Evolutionary conservation across 92 coral and sea anemone genomes (phyloP).

Genomic region (Epizoanthus scotinus): DNA sequence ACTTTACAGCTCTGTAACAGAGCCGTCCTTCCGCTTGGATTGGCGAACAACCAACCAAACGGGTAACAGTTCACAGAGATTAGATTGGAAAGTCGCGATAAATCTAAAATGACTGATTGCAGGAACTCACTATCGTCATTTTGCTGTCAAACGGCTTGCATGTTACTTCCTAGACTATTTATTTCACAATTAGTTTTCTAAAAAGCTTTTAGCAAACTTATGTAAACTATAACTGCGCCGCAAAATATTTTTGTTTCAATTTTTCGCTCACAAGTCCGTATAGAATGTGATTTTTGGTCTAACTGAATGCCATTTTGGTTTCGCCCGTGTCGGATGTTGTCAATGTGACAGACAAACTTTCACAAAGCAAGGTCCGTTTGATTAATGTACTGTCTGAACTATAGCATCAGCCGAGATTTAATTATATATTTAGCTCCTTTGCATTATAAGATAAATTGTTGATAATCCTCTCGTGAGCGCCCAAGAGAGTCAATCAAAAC

Average conservation of each 20-base stretch:
- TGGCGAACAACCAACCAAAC: slow-evolving; percentile 6
- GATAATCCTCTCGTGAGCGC: slow-evolving; percentile 8
- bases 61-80: slow-evolving; percentile 8
- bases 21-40: slow-evolving; percentile 15
- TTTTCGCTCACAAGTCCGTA: neutral
- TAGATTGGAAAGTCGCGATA: slow-evolving; percentile 34
- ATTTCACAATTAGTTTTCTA: slow-evolving; percentile 19
- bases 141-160: slow-evolving; percentile 34
- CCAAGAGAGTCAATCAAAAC: slow-evolving; percentile 7
- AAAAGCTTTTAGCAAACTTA: slow-evolving; percentile 2
- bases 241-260: neutral
- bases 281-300: too few relatives aligned
- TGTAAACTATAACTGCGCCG: neutral
- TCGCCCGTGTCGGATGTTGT: neutral
- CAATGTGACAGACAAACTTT: slow-evolving; percentile 7
- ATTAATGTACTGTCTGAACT: slow-evolving; percentile 37
- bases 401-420: slow-evolving; percentile 19
- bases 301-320: too few relatives aligned
- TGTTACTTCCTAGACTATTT: slow-evolving; percentile 14
- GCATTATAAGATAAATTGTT: slow-evolving; percentile 17
- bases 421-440: slow-evolving; percentile 42
- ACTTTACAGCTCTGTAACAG: slow-evolving; percentile 26
- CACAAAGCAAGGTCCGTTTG: neutral
- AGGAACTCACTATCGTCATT: slow-evolving; percentile 18
- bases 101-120: slow-evolving; percentile 25